Conservation (phyloP, 1,140 invertebrate genomes). For the Apis mellifera region DNA sequence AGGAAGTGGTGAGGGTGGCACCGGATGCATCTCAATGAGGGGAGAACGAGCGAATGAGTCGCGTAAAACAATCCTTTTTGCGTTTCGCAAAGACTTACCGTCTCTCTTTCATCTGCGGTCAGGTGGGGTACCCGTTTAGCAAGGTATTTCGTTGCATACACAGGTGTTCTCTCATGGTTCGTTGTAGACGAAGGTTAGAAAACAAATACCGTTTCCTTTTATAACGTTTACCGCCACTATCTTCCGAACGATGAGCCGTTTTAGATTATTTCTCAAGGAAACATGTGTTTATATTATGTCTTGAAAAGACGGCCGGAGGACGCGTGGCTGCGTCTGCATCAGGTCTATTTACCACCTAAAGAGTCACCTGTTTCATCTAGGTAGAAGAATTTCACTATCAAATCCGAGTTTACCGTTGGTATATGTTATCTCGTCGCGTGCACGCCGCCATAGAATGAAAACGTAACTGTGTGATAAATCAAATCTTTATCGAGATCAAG, state of each 20-base stretch:
- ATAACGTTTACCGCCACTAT: neutral
- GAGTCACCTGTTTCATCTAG: conserved; percentile 61
- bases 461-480: conserved; percentile 51
- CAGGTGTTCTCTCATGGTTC: conserved; percentile 48
- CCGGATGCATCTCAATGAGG: conserved; percentile 70
- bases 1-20: conserved; percentile 69
- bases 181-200: conserved; percentile 37
- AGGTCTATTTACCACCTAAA: conserved; percentile 37
- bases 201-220: conserved; percentile 42
- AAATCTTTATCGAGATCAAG: conserved; percentile 60
- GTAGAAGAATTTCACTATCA: conserved; percentile 55
- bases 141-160: conserved; percentile 58
- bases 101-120: conserved; percentile 57
- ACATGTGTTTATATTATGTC: conserved; percentile 45
- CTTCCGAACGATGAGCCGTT: conserved; percentile 17
- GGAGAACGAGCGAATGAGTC: conserved; percentile 64
- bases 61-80: conserved; percentile 70
- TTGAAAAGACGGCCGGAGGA: conserved; percentile 51
- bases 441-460: conserved; percentile 32
- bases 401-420: conserved; percentile 45
- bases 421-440: conserved; percentile 52
- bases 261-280: conserved; percentile 60
- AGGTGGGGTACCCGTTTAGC: conserved; percentile 51
- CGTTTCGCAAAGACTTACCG: conserved; percentile 55
- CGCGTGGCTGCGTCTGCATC: conserved; percentile 49